These are phyloP conservation scores for Tanytarsus gracilentus DNA, from an alignment of 2,888 invertebrate species.

Conservation along the genomic window DNA sequence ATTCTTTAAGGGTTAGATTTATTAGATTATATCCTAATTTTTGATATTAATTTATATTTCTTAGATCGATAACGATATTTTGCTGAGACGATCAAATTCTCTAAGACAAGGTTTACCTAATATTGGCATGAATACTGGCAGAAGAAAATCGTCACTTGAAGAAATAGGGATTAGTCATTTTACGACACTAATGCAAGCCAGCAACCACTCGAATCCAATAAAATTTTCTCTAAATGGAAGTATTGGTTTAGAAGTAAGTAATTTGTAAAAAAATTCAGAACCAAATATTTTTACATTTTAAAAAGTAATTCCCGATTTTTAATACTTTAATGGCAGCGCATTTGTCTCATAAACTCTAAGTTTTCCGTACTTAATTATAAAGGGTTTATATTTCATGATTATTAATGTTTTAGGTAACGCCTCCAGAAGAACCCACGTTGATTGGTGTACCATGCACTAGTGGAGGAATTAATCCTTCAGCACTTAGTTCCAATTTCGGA, in stretches of 20 bases:
- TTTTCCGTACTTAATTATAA: background rate
- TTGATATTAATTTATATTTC: conserved; percentile 23
- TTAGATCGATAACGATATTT: conserved; percentile 65
- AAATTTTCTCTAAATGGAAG: conserved; percentile 79
- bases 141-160: conserved; percentile 74
- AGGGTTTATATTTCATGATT: background rate
- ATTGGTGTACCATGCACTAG: conserved; percentile 40
- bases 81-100: conserved; percentile 74
- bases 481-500: conserved; percentile 36
- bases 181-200: conserved; percentile 55
- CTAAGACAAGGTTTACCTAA: conserved; percentile 70
- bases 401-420: conserved; percentile 47
- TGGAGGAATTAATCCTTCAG: conserved; percentile 43
- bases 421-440: conserved; percentile 53
- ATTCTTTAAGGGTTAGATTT: conserved; percentile 63
- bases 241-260: conserved; percentile 63
- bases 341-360: background rate
- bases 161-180: conserved; percentile 78
- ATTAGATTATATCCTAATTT: background rate
- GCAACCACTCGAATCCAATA: conserved; percentile 64
- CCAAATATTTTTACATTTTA: background rate
- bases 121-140: conserved; percentile 46
- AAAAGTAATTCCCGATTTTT: background rate
- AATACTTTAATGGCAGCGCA: background rate
- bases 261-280: background rate